phyloP scores from a whole-genome alignment of 2,797 vertebrate genomes.

The Spea hammondii region DNA sequence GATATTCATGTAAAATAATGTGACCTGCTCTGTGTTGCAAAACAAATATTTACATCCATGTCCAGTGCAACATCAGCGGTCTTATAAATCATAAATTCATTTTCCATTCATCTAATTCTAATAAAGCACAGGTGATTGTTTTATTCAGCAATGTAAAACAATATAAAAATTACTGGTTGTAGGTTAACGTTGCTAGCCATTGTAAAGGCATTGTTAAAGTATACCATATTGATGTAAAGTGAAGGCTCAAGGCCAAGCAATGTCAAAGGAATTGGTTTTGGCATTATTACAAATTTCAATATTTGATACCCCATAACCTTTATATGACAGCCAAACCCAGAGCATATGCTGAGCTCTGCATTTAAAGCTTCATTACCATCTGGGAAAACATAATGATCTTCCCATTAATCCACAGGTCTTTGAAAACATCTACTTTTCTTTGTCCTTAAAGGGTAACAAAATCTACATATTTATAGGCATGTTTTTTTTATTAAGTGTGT shows the following conservation, averaged over 20 bases:
- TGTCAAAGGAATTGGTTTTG: background rate
- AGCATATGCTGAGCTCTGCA: background rate
- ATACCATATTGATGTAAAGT: background rate
- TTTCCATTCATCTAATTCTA: background rate
- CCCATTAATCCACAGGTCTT: background rate
- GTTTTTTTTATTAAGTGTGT: too few species aligned
- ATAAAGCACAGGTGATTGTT: too few species aligned
- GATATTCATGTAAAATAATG: conserved; percentile 15
- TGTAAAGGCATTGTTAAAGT: background rate
- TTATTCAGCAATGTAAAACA: too few species aligned
- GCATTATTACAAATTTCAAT: background rate
- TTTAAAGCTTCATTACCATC: conserved; percentile 4
- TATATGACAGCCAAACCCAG: background rate
- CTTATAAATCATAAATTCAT: conserved; percentile 15
- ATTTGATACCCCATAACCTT: background rate
- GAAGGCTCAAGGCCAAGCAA: conserved; percentile 1
- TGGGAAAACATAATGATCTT: background rate
- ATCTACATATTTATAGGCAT: background rate
- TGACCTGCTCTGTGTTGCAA: conserved; percentile 9
- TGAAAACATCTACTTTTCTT: background rate
- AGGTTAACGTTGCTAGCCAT: background rate
- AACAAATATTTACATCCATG: conserved; percentile 28
- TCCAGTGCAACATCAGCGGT: conserved; percentile 21
- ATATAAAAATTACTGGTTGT: too few species aligned
- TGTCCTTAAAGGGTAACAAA: background rate